phyloP scores from a whole-genome alignment of 2,888 invertebrate genomes.

The Hyles lineata region DNA sequence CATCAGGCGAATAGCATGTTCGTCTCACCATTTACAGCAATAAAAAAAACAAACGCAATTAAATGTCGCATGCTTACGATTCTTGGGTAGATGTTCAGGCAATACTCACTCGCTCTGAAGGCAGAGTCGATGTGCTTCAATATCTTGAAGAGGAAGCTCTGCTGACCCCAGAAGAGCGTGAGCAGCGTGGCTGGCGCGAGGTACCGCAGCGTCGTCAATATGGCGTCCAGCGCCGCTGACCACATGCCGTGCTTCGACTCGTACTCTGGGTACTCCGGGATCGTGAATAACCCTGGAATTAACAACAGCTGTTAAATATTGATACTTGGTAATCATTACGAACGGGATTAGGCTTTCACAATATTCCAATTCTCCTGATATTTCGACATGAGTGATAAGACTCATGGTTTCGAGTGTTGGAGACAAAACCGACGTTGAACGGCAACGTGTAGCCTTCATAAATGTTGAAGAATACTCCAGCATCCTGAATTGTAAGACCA shows the following conservation, averaged over 20 bases:
- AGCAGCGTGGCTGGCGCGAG: slow-evolving; percentile 84
- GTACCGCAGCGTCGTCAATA: slow-evolving; percentile 82
- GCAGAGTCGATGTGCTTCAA: slow-evolving; percentile 82
- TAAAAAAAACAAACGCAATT: background rate
- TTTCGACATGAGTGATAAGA: too few relatives aligned
- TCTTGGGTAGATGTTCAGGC: too few relatives aligned
- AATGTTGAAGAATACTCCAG: too few relatives aligned
- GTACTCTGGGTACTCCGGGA: slow-evolving; percentile 78
- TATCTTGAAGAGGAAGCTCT: slow-evolving; percentile 80
- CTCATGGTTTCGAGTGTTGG: too few relatives aligned
- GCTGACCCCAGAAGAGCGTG: slow-evolving; percentile 83
- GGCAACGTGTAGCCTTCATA: too few relatives aligned
- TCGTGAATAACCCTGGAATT: slow-evolving; percentile 76
- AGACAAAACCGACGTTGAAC: too few relatives aligned
- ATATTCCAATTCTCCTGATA: too few relatives aligned
- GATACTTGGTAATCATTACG: too few relatives aligned
- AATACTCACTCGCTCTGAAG: slow-evolving; percentile 81
- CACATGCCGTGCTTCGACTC: slow-evolving; percentile 78
- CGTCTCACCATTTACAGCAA: background rate
- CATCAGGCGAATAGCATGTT: too few relatives aligned
- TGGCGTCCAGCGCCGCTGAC: slow-evolving; percentile 74
- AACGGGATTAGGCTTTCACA: too few relatives aligned
- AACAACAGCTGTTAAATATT: background rate
- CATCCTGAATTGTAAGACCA: too few relatives aligned
- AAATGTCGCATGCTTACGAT: too few relatives aligned